phyloP scores from a whole-genome alignment of 2,797 vertebrate genomes.

The Sebastes trivittatus region DNA sequence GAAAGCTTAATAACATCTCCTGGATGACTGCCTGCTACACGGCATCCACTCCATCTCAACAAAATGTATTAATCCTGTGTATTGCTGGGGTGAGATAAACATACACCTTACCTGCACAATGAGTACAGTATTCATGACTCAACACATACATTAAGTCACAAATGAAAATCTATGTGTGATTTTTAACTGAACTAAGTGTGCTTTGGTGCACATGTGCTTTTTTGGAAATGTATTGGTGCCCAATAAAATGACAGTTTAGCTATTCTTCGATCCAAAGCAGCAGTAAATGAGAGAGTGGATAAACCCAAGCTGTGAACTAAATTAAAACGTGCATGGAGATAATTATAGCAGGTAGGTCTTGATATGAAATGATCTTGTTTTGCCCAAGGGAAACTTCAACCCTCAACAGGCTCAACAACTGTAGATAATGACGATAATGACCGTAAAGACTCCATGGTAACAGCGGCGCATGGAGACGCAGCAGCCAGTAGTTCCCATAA shows the following conservation, averaged over 20 bases:
- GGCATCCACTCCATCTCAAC: conserved; percentile 9
- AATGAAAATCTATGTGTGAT: not conserved
- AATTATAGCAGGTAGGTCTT: not conserved
- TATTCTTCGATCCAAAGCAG: not conserved
- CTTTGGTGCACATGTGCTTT: not conserved
- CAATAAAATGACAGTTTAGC: not conserved
- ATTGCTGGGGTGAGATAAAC: conserved; percentile 23
- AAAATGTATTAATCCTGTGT: conserved; percentile 11
- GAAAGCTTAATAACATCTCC: conserved; percentile 26
- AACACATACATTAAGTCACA: not conserved
- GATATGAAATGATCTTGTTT: not conserved
- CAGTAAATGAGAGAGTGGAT: not conserved
- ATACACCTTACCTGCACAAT: not conserved
- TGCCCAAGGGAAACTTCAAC: not conserved
- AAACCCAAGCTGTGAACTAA: not conserved
- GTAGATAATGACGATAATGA: not conserved
- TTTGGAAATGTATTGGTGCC: not conserved
- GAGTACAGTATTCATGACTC: too few species aligned
- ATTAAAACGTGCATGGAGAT: not conserved
- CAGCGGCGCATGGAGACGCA: too few species aligned
- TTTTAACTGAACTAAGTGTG: not conserved
- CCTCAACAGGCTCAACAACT: not conserved
- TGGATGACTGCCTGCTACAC: conserved; percentile 21
- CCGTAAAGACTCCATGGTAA: too few species aligned
- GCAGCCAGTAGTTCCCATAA: too few species aligned